Evolutionary conservation across 2,888 invertebrate species (phyloP).

Genomic region (Philopedon plagiatum): DNA sequence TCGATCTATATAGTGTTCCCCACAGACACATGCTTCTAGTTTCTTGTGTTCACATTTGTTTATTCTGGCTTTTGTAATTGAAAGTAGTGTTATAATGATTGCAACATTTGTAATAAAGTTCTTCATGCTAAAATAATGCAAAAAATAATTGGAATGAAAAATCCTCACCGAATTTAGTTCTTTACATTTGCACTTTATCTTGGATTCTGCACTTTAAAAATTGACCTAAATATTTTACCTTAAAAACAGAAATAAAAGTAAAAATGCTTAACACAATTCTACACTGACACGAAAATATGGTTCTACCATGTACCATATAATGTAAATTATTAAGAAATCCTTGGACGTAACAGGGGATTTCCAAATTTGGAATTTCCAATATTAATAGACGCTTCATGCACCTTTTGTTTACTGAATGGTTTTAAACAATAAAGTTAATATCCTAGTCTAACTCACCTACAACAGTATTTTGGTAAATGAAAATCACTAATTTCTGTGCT

Average conservation of each 20-base stretch:
- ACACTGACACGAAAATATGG: constrained; percentile 6
- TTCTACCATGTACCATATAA: background rate
- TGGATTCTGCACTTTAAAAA: too few species aligned
- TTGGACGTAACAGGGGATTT: constrained; percentile 20
- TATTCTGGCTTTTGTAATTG: constrained; percentile 47
- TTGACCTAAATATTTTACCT: constrained; percentile 10
- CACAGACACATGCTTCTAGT: constrained; percentile 72
- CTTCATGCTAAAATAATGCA: constrained; percentile 25
- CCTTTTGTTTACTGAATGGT: background rate
- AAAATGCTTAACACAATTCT: background rate
- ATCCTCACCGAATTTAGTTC: too few species aligned
- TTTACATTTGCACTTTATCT: too few species aligned
- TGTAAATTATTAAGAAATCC: constrained; percentile 12
- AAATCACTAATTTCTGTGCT: background rate
- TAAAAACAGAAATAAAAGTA: background rate
- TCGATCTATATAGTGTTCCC: constrained; percentile 70
- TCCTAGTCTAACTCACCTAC: constrained; percentile 12
- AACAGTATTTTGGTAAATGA: background rate
- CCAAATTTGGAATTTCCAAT: constrained; percentile 33
- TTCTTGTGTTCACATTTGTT: constrained; percentile 60
- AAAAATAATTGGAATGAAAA: too few species aligned
- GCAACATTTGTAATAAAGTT: background rate
- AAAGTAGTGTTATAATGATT: constrained; percentile 2
- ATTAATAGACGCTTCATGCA: background rate
- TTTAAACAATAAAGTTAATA: background rate